A percentile compares a stretch with the other conserved stretches of the same genome.
Evolutionary conservation across 2,113 vertebrate species (phyloP).

Genomic region (Syrrhaptes paradoxus): DNA sequence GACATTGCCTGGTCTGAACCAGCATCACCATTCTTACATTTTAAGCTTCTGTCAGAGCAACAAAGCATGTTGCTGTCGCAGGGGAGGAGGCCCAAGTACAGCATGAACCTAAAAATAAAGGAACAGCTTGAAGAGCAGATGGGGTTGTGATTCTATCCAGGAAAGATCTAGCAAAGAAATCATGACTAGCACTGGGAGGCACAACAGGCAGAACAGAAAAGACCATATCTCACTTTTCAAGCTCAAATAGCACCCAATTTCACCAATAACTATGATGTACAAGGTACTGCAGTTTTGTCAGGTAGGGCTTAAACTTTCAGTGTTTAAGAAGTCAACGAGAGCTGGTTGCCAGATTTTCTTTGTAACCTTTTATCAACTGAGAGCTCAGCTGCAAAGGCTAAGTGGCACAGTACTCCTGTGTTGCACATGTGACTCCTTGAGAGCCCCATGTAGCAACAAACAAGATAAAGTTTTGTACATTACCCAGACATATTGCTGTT

Average conservation of each 20-base stretch:
- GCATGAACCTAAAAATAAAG: not conserved
- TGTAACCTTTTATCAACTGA: not conserved
- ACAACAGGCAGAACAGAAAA: not conserved
- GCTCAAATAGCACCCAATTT: not conserved
- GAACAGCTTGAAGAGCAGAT: not conserved
- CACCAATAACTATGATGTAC: not conserved
- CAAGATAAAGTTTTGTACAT: not conserved
- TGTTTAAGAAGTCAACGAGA: not conserved
- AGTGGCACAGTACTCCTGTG: fast-evolving
- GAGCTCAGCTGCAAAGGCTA: not conserved
- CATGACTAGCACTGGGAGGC: not conserved
- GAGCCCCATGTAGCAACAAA: not conserved
- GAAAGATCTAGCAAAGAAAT: not conserved
- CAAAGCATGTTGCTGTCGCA: not conserved
- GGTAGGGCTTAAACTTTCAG: not conserved
- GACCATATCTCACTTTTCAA: not conserved
- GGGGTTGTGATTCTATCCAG: not conserved
- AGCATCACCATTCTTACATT: fast-evolving
- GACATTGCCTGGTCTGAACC: not conserved
- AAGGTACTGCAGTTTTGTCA: not conserved
- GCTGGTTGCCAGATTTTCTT: not conserved
- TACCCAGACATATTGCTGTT: not conserved
- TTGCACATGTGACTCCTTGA: fast-evolving
- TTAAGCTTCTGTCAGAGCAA: not conserved
- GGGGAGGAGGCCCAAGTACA: not conserved